Base-by-base conservation (phyloP, 53 echinoderm and acorn worm genomes). In the Pentamera pediparva region DNA sequence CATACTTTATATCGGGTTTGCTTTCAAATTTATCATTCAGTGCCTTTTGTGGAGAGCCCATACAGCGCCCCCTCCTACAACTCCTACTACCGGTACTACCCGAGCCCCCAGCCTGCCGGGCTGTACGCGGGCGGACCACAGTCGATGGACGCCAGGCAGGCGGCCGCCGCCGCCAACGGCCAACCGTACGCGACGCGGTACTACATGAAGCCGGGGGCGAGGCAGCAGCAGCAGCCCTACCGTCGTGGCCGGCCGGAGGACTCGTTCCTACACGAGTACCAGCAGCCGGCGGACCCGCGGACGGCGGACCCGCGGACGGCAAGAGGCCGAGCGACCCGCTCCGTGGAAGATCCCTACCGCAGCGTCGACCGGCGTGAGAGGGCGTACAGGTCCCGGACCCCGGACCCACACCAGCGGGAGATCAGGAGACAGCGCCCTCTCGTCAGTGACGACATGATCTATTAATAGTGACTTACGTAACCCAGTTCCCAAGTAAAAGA, bases 191-290 rank as follows among this genome's bases (percentile, higher is more conserved):
- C 73, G 33, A 54, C 73, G 22, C 73, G 73, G 30, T 53, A 54
- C 32, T 53, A 53, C 54, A 24, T 18, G 15, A 51, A 54, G 17
- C 73, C 33, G 24, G 37, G n/a, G 18, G 21, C 73, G 21, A 35
- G 24, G 36, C 50, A 70, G 33, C 35, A 33, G 33, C n/a, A 63
- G 37, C 36, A 62, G n/a, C 24, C 34, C 63, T 72, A 53, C 36
- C 55, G 73, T 31, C 19, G 73, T 6, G 0, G 22, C 37, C 34
- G 52, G 6, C 73, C 73, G 3, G 37, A 26, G 9, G 73, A 54
- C 35, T 52, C 73, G 7, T 72, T 72, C 54, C 34, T 72, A 33
- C 73, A 72, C 36, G 73, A 72, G 20, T 67, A 67, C 41, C 67
- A 67, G 45, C 45, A 41, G 18, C 19, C 31, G 13, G 32, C 19